Conservation (phyloP, 2,797 vertebrate genomes). For the Emydoidea blandingii region DNA sequence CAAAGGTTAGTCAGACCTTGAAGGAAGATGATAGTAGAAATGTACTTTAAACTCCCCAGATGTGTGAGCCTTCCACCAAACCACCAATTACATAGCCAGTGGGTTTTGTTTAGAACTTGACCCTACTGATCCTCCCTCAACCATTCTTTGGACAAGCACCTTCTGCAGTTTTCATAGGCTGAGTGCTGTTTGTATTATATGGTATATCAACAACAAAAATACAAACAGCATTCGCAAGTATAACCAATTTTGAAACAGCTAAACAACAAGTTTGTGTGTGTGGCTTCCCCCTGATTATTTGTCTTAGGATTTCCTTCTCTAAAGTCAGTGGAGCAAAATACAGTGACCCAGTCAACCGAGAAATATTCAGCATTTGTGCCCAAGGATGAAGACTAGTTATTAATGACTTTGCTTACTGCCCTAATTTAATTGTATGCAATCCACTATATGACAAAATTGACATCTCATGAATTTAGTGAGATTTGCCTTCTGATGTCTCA, state of each 20-base stretch:
- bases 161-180: neutral
- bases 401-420: neutral
- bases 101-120: neutral
- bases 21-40: neutral
- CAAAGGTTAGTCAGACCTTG: neutral
- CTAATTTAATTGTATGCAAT: neutral
- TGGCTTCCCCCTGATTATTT: neutral
- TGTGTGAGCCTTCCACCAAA: neutral
- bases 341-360: neutral
- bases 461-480: neutral
- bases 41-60: neutral
- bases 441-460: neutral
- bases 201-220: neutral
- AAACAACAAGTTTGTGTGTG: neutral
- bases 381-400: neutral
- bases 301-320: neutral
- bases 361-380: fast-evolving
- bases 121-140: neutral
- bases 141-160: neutral
- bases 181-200: neutral
- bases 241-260: neutral
- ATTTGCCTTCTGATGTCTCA: neutral
- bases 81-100: neutral
- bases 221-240: neutral
- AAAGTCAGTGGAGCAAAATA: neutral